Percentiles rank a stretch among this genome's conserved stretches.
phyloP scores from a whole-genome alignment of 2,888 invertebrate genomes.

The Drosophila anomalipes region DNA sequence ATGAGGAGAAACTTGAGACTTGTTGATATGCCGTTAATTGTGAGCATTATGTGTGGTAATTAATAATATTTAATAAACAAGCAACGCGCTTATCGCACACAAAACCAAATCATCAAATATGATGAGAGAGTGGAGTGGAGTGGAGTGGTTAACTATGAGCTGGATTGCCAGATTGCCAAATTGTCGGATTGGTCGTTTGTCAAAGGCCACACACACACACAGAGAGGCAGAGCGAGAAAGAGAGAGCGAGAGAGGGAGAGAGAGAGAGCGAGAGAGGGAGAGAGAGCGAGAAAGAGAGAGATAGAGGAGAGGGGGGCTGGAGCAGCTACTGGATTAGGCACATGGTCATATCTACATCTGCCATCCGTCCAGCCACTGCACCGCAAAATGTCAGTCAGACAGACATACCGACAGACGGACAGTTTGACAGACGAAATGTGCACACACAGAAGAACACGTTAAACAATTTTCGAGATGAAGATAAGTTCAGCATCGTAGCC shows the following conservation, averaged over 20 bases:
- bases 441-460: slow-evolving; percentile 49
- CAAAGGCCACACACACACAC: slow-evolving; percentile 34
- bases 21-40: slow-evolving; percentile 16
- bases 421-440: slow-evolving; percentile 7
- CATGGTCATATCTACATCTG: slow-evolving; percentile 64
- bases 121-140: background rate
- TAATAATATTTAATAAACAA: slow-evolving; percentile 77
- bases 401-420: slow-evolving; percentile 21
- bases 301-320: slow-evolving; percentile 19
- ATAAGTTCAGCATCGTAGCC: slow-evolving; percentile 66
- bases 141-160: slow-evolving; percentile 13
- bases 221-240: background rate
- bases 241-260: background rate
- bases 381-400: slow-evolving; percentile 57
- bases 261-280: background rate
- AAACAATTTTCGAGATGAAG: slow-evolving; percentile 69
- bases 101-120: slow-evolving; percentile 6
- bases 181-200: slow-evolving; percentile 26
- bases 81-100: slow-evolving; percentile 29
- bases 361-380: slow-evolving; percentile 45
- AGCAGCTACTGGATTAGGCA: slow-evolving; percentile 46
- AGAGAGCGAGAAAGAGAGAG: background rate
- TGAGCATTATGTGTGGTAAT: slow-evolving; percentile 52
- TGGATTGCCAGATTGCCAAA: slow-evolving; percentile 11
- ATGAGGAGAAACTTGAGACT: background rate